Evolutionary conservation across 2,113 vertebrate species (phyloP).

Genomic region (Hypanus sabinus): DNA sequence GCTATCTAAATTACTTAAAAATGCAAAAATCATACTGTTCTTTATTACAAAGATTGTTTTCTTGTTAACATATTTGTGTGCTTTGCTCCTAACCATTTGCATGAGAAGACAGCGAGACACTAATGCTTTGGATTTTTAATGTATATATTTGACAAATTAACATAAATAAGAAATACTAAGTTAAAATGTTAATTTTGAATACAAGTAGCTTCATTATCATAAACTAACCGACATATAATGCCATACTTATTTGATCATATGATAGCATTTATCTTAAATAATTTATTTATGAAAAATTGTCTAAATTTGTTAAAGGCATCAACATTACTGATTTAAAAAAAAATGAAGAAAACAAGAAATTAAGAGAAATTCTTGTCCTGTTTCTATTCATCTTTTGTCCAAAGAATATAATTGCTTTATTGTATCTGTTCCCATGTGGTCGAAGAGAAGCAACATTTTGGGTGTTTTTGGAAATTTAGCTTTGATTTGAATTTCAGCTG

Average conservation of each 20-base stretch:
- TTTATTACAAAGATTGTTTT: background rate
- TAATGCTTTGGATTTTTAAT: background rate
- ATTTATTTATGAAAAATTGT: background rate
- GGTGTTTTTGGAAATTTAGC: background rate
- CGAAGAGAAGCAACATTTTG: background rate
- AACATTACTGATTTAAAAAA: background rate
- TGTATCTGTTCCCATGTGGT: too few relatives aligned
- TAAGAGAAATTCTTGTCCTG: background rate
- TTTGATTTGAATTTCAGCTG: slow-evolving; percentile 4
- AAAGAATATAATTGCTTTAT: background rate
- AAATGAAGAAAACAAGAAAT: background rate
- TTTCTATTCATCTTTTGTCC: background rate
- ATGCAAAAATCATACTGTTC: background rate
- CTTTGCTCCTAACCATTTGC: background rate
- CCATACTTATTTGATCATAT: background rate
- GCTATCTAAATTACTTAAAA: background rate
- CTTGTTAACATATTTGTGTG: background rate
- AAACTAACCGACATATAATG: background rate
- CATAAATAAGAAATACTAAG: background rate
- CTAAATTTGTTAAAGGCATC: background rate
- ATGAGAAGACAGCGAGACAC: background rate
- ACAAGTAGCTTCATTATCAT: background rate
- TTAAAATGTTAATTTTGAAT: background rate
- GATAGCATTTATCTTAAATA: background rate
- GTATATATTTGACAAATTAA: background rate